A percentile compares a stretch with the other conserved stretches of the same genome.
phyloP scores from a whole-genome alignment of 2,888 invertebrate species.

The Agonopterix subpropinquella region DNA sequence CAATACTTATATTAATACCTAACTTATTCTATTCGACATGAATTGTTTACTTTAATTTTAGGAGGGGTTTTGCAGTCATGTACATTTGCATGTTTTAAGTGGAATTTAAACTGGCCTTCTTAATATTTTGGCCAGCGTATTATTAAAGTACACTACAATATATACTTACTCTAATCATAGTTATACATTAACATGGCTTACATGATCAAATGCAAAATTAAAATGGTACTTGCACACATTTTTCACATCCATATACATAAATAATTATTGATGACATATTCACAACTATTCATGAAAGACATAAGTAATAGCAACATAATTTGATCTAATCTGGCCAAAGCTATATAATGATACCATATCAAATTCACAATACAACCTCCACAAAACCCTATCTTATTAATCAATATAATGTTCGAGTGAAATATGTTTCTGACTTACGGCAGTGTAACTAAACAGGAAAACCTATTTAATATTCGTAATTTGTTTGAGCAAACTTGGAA shows the following conservation, averaged over 20 bases:
- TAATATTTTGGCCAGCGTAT: background rate
- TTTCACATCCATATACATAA: slow-evolving; percentile 10
- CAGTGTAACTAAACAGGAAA: slow-evolving; percentile 49
- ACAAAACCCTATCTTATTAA: too few relatives aligned
- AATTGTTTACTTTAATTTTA: background rate
- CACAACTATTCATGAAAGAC: background rate
- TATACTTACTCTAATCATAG: slow-evolving; percentile 1
- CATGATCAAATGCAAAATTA: background rate
- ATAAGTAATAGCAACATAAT: background rate
- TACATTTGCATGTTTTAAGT: background rate
- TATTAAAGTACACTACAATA: slow-evolving; percentile 1
- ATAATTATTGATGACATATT: slow-evolving; percentile 3
- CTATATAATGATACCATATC: too few relatives aligned
- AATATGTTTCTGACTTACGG: slow-evolving; percentile 18
- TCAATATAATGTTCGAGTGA: too few relatives aligned
- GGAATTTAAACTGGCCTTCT: background rate
- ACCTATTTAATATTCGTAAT: slow-evolving; percentile 40
- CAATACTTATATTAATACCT: too few relatives aligned
- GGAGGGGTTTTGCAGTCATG: background rate
- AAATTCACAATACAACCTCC: too few relatives aligned
- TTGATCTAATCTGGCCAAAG: background rate
- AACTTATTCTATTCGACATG: too few relatives aligned
- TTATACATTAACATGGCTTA: background rate
- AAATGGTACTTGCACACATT: background rate
- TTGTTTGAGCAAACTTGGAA: slow-evolving; percentile 72